Evolutionary conservation across 2,888 invertebrate genomes (phyloP), one percentile per base, ranked within the genome.

Genomic region (Steinernema carpocapsae): DNA sequence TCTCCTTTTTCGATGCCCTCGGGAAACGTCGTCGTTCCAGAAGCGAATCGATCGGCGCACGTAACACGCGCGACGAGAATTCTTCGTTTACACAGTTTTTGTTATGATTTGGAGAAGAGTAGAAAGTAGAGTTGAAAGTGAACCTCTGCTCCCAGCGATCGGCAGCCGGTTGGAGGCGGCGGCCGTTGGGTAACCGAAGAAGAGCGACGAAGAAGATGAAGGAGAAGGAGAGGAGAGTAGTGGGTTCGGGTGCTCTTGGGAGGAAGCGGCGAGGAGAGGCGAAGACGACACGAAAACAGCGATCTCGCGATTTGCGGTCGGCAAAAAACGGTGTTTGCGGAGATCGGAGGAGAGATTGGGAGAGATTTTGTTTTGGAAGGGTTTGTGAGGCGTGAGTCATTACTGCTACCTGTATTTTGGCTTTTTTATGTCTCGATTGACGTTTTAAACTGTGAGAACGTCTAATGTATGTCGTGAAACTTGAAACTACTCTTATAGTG

Each of bases 91-190:
- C 56, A 56, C 56, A 56, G 56, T 56, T 56, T 56, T 56, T 56
- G 56, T 56, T 56, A 56, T 56, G 56, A 56, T 56, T 56, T 56
- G n/a, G n/a, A n/a, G n/a, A n/a, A n/a, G n/a, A n/a, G n/a, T n/a
- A n/a, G n/a, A n/a, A n/a, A n/a, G n/a, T n/a, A n/a, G 56, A 56
- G 56, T 56, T 6, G 56, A 43, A 56, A 56, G 56, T 56, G 26
- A 26, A 26, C 6, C 24, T 56, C 56, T 56, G 7, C 43, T 43
- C 43, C 14, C 10, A 43, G 10, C 14, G 43, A 22, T 56, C 26
- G 26, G 26, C 26, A 26, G 22, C 48, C 48, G 48, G 48, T 48
- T 48, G n/a, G 48, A 4, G n/a, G 48, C 48, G 48, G 19, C 48
- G n/a, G n/a, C 43, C 43, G 43, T 10, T 10, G 48, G 19, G 48